These are phyloP conservation scores for Caenorhabditis latens DNA, from an alignment of 1,140 invertebrate species.

Conservation along the genomic window DNA sequence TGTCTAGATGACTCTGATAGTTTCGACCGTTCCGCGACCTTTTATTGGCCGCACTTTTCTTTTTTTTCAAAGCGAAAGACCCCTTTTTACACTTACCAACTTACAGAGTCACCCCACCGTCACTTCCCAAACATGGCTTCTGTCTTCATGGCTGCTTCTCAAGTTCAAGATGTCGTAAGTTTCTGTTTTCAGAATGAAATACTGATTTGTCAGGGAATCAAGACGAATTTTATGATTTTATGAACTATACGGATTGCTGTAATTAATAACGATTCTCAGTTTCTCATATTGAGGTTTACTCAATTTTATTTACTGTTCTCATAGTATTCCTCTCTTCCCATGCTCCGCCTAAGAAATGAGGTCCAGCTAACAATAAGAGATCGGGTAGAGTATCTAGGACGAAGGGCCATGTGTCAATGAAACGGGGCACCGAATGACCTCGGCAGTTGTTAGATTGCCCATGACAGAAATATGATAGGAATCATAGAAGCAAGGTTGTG, in stretches of 20 bases:
- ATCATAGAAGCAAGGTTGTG: neutral
- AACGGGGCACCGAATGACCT: conserved; percentile 2
- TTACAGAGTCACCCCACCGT: neutral
- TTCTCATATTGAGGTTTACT: no score
- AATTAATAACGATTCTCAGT: no score
- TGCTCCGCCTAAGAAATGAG: no score
- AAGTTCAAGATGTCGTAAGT: conserved; percentile 36
- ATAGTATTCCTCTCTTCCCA: no score
- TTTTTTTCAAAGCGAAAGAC: neutral
- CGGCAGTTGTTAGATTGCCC: neutral
- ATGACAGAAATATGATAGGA: neutral
- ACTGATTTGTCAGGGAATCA: no score
- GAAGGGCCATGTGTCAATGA: neutral
- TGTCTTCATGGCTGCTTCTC: neutral
- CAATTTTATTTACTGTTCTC: no score
- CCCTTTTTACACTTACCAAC: no score
- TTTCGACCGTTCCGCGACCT: neutral
- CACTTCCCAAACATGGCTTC: neutral
- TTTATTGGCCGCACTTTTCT: neutral
- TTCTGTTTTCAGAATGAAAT: no score
- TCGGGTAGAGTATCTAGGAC: neutral
- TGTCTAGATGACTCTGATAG: neutral
- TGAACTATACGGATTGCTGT: no score
- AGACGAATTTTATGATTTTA: no score
- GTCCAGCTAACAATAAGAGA: no score